phyloP scores from a whole-genome alignment of 2,797 vertebrate species.

The Salmo trutta region DNA sequence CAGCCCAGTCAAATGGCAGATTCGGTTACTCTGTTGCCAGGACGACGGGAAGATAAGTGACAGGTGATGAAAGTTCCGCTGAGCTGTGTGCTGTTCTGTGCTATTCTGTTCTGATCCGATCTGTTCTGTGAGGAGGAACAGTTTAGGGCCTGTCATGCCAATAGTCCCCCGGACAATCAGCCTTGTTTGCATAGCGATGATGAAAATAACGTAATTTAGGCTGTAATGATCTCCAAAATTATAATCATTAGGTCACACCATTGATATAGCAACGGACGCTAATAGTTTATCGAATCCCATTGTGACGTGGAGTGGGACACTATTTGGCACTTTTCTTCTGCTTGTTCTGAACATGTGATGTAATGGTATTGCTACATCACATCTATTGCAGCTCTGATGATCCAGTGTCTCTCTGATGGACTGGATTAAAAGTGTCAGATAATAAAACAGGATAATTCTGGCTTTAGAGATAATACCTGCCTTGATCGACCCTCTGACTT shows the following conservation, averaged over 20 bases:
- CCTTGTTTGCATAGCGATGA: not conserved
- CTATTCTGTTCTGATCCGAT: not conserved
- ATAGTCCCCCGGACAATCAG: too few species aligned
- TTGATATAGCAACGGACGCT: too few species aligned
- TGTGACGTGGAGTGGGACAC: too few species aligned
- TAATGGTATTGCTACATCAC: conserved; percentile 10
- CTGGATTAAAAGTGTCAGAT: conserved; percentile 18
- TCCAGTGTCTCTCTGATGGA: conserved; percentile 11
- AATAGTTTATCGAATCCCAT: too few species aligned
- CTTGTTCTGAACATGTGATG: conserved; percentile 13
- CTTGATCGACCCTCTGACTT: not conserved
- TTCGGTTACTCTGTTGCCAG: conserved; percentile 26
- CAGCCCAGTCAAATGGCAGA: conserved; percentile 6
- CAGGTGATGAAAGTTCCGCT: conserved; percentile 25
- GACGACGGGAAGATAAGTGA: conserved; percentile 33
- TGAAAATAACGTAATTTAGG: too few species aligned
- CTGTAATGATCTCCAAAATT: too few species aligned
- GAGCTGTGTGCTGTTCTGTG: not conserved
- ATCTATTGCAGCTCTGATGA: not conserved
- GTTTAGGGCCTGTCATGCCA: not conserved
- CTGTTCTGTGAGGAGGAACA: conserved; percentile 8
- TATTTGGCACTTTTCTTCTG: conserved; percentile 3
- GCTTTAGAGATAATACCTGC: not conserved
- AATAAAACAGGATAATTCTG: not conserved
- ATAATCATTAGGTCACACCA: too few species aligned